Evolutionary conservation across 2,888 invertebrate species (phyloP).

Genomic region (Xylota segnis): DNA sequence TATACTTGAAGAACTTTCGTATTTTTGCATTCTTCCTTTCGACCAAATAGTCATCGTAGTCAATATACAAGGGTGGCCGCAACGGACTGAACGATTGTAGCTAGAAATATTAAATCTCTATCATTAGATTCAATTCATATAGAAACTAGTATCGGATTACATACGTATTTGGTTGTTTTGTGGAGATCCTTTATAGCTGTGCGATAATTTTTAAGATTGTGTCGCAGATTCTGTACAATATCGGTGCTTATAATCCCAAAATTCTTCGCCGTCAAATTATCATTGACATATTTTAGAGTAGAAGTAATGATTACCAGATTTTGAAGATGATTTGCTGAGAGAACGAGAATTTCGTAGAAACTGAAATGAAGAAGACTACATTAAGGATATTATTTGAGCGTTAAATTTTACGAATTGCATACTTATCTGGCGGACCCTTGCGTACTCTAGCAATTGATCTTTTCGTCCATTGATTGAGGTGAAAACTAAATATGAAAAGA

Average conservation of each 20-base stretch:
- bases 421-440: slow-evolving; percentile 79
- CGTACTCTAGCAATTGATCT: slow-evolving; percentile 81
- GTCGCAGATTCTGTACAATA: slow-evolving; percentile 77
- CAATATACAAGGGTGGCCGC: slow-evolving; percentile 81
- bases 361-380: slow-evolving; percentile 77
- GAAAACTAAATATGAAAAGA: slow-evolving; percentile 80
- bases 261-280: slow-evolving; percentile 76
- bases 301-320: slow-evolving; percentile 82
- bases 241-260: slow-evolving; percentile 79
- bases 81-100: slow-evolving; percentile 82
- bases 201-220: slow-evolving; percentile 80
- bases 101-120: slow-evolving; percentile 77
- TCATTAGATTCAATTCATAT: not conserved
- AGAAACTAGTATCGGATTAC: slow-evolving; percentile 20
- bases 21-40: slow-evolving; percentile 81
- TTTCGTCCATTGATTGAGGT: slow-evolving; percentile 83
- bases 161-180: slow-evolving; percentile 82
- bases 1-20: slow-evolving; percentile 81
- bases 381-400: slow-evolving; percentile 12
- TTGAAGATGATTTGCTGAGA: slow-evolving; percentile 83
- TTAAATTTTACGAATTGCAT: slow-evolving; percentile 34
- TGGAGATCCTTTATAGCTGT: slow-evolving; percentile 79
- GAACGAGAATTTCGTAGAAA: slow-evolving; percentile 83
- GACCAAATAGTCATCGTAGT: slow-evolving; percentile 81
- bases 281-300: slow-evolving; percentile 80